These are phyloP conservation scores for Deilephila elpenor DNA, from an alignment of 2,888 invertebrate genomes.

Conservation along the genomic window DNA sequence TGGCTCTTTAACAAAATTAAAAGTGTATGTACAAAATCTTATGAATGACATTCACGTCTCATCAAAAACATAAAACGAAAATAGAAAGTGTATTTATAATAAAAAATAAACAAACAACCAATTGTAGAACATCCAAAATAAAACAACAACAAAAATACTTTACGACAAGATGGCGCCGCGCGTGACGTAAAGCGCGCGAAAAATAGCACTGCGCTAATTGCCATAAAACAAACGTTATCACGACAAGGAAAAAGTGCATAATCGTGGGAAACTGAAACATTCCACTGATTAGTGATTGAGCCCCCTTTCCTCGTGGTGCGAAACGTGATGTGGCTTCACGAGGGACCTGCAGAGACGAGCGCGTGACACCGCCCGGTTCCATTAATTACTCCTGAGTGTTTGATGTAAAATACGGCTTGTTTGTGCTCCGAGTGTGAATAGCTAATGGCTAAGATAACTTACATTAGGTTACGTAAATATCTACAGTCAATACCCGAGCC, in stretches of 20 bases:
- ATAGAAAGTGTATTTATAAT: not conserved
- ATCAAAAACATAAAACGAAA: slow-evolving; percentile 1
- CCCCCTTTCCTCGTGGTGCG: not conserved
- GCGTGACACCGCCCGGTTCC: not conserved
- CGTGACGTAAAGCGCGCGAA: slow-evolving; percentile 2
- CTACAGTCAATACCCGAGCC: not conserved
- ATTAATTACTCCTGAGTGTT: slow-evolving; percentile 8
- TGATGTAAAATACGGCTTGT: slow-evolving; percentile 6
- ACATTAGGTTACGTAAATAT: slow-evolving; percentile 17
- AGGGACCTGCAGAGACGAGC: not conserved
- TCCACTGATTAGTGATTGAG: slow-evolving; percentile 1
- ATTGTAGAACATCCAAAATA: not conserved
- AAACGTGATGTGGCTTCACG: not conserved
- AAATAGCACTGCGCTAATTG: slow-evolving; percentile 12
- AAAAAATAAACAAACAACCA: not conserved
- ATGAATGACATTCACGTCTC: not conserved
- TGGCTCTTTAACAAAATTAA: not conserved
- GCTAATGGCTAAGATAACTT: slow-evolving; percentile 14
- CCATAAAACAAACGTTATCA: slow-evolving; percentile 13
- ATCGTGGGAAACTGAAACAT: slow-evolving; percentile 19
- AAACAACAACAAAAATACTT: not conserved
- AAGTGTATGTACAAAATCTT: not conserved
- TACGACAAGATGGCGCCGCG: slow-evolving; percentile 2
- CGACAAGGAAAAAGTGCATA: slow-evolving; percentile 20
- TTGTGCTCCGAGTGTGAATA: slow-evolving; percentile 13